Evolutionary conservation across 2,888 invertebrate genomes (phyloP), one percentile per base, ranked within the genome.

Genomic region (Heliconius cydno): DNA sequence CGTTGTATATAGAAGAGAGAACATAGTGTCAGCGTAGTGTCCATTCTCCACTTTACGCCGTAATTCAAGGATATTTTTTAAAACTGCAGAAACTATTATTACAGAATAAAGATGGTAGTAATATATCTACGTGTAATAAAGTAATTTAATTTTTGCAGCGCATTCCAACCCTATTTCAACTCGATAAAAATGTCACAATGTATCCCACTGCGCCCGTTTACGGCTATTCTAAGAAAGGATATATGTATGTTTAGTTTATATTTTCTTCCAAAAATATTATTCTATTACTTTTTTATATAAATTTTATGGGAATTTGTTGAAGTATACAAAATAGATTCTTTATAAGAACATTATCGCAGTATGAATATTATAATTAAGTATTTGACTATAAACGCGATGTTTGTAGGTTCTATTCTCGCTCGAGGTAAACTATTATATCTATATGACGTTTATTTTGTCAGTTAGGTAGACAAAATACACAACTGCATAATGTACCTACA

Each of bases 111-210:
- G 22, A 28, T 52, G 10, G 28, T 30, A 10, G 15, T 63, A 19
- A 38, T 63, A 74, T 38, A 41, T 19, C 25, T 63, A 22, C 25
- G 15, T 63, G 15, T 22, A 22, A 30, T 74, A 74, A 63, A 63
- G 38, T 41, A 25, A 41, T 63, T 65, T 41, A 41, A 76, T 78
- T 72, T 28, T 15, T 38, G 19, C 34, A 19, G 46, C 52, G 34
- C 65, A 30, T 34, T 46, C 10, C 78, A 78, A 34, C 72, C 63
- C 72, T 72, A 78, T 38, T 65, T 72, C 25, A 66, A 72, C 72
- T 65, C 34, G 25, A 72, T 78, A 78, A 73, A 72, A 72, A 66
- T 73, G 71, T 46, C 77, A 63, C 71, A 72, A 63, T 38, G n/a
- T 52, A 41, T 72, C 66, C 78, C 72, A 63, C 72, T 66, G 57